Evolutionary conservation across 2,888 invertebrate genomes (phyloP).

Genomic region (Alcis repandata): DNA sequence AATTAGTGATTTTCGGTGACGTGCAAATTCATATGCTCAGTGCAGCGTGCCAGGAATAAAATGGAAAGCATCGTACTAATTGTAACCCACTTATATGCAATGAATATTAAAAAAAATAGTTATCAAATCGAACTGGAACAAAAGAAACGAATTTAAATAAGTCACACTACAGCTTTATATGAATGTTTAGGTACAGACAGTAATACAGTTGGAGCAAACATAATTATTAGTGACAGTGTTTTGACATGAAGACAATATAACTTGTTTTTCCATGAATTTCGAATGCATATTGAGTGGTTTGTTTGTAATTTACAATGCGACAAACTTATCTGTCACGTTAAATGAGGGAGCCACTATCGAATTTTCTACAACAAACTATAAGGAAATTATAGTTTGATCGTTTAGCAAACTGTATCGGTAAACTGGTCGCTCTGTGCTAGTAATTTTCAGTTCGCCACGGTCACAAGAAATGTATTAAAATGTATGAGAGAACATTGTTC

Average conservation of each 20-base stretch:
- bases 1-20: no score
- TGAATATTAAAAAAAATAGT: not conserved
- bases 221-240: conserved; percentile 13
- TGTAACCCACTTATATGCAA: not conserved
- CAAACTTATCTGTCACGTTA: not conserved
- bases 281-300: conserved; percentile 47
- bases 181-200: no score
- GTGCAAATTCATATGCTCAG: no score
- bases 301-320: conserved; percentile 44
- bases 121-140: not conserved
- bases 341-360: not conserved
- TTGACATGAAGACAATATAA: conserved; percentile 22
- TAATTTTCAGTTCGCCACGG: conserved; percentile 60
- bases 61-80: not conserved
- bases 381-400: not conserved
- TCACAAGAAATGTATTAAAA: conserved; percentile 67
- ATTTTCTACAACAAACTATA: not conserved
- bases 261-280: conserved; percentile 52
- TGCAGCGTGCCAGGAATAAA: not conserved
- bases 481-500: conserved; percentile 71
- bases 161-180: not conserved
- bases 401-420: not conserved
- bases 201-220: conserved; percentile 22
- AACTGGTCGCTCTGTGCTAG: conserved; percentile 17
- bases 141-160: not conserved